A percentile compares a stretch with the other conserved stretches of the same genome.
These are phyloP conservation scores for Sebastes itinus DNA, from an alignment of 2,797 vertebrate genomes.

Conservation along the genomic window DNA sequence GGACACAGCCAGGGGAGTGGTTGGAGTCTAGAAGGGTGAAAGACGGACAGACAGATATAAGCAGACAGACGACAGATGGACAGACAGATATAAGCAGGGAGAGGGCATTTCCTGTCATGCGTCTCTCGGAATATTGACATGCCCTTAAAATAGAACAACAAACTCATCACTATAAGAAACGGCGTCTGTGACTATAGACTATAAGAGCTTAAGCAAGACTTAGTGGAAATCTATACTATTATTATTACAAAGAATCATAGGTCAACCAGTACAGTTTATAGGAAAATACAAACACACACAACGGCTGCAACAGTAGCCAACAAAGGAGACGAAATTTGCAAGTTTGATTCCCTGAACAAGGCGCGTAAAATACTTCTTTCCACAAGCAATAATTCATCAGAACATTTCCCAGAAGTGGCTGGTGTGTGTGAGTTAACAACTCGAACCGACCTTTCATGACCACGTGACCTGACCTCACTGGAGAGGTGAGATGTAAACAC, in stretches of 20 bases:
- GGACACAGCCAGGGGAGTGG: not conserved
- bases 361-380: not conserved
- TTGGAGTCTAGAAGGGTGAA: not conserved
- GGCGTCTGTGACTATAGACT: not conserved
- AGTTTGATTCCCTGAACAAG: not conserved
- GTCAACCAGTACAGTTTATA: not conserved
- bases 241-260: not conserved
- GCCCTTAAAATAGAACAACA: slow-evolving; percentile 45
- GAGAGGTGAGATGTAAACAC: slow-evolving; percentile 43
- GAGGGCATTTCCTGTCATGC: slow-evolving; percentile 37
- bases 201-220: not conserved
- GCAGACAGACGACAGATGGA: slow-evolving; percentile 22
- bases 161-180: not conserved
- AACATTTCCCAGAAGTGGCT: not conserved
- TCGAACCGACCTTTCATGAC: slow-evolving; percentile 48
- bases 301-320: not conserved
- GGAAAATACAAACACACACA: not conserved
- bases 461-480: slow-evolving; percentile 42
- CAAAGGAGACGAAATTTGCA: not conserved
- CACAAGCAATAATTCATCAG: not conserved
- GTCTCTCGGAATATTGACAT: slow-evolving; percentile 34
- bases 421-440: not conserved
- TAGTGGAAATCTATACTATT: not conserved
- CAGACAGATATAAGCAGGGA: slow-evolving; percentile 4
- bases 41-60: slow-evolving; percentile 18